Evolutionary conservation across 2,113 vertebrate genomes (phyloP), one percentile per base, ranked within the genome.

Genomic region (Neopipo cinnamomea): DNA sequence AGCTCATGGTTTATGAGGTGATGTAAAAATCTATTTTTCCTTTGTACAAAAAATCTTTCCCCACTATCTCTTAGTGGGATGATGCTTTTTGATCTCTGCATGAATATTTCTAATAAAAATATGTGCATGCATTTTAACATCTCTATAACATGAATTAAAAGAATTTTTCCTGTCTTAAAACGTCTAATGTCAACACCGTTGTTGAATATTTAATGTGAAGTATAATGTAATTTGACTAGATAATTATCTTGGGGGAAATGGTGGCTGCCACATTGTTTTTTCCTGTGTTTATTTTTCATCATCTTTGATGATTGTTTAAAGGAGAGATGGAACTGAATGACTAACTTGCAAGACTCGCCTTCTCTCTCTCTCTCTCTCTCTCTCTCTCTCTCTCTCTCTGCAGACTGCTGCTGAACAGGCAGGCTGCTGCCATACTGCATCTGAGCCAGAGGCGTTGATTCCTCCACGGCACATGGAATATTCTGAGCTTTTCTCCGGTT

Each of bases 141-240:
- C 25, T 52, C 68, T 88, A 70, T 88, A 70, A 77, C n/a, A 79
- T 33, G 27, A 85, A 85, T 70, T 33, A 83, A 46, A 70, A 28
- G 35, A 42, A 2, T 62, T 42, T 85, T 88, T 80, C 50, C 74
- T 77, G 35, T 55, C 81, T 88, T 88, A 94, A 91, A 82, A 73
- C 1, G 2, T 21, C 75, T 77, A 55, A 33, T 84, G 65, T 86
- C 82, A 90, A 71, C 52, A 37, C 14, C 41, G 30, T 33, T 74
- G 46, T 30, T 94, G 95, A 92, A 88, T 88, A 91, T 80, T 88
- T 88, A 75, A 90, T 77, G 24, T 73, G 46, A 73, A 91, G 63
- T 31, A 47, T 63, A 95, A 91, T 9, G 50, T 76, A 84, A 91
- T 91, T 93, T 81, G 46, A 79, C 65, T 80, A 93, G 33, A 71